Evolutionary conservation across 2,888 invertebrate genomes (phyloP).

Genomic region (Drosophila mimica): DNA sequence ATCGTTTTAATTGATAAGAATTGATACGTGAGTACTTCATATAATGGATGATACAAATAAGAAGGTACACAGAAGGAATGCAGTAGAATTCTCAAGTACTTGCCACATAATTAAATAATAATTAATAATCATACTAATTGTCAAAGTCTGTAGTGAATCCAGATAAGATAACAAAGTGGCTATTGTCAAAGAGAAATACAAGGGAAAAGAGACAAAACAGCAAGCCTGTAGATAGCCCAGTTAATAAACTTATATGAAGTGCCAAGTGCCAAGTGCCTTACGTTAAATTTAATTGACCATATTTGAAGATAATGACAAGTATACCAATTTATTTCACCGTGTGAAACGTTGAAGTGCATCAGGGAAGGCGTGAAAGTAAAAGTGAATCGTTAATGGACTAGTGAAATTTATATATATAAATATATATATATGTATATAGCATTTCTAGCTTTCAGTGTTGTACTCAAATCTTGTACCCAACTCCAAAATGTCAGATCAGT

Average conservation of each 20-base stretch:
- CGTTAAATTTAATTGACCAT: constrained; percentile 25
- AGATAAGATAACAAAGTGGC: constrained; percentile 19
- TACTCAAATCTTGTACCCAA: constrained; percentile 1
- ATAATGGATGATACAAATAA: not conserved
- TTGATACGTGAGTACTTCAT: not conserved
- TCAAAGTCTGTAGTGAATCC: not conserved
- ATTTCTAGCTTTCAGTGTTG: not conserved
- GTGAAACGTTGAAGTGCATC: constrained; percentile 13
- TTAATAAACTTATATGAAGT: constrained; percentile 34
- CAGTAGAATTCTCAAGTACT: not conserved
- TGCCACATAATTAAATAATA: not conserved
- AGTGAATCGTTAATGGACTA: not conserved
- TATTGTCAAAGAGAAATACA: constrained; percentile 29
- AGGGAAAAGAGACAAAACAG: constrained; percentile 12
- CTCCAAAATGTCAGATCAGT: constrained; percentile 35
- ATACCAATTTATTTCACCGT: constrained; percentile 46
- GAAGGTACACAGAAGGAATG: no score
- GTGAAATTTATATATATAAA: not conserved
- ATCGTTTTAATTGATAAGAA: not conserved
- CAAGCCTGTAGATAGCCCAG: constrained; percentile 17
- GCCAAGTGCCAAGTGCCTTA: constrained; percentile 46
- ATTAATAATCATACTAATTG: not conserved
- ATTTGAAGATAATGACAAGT: constrained; percentile 32
- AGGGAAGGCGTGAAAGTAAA: constrained; percentile 8
- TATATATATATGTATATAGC: no score